Evolutionary conservation across 2,888 invertebrate species (phyloP), one percentile per base, ranked within the genome.

Genomic region (Brenthis ino): DNA sequence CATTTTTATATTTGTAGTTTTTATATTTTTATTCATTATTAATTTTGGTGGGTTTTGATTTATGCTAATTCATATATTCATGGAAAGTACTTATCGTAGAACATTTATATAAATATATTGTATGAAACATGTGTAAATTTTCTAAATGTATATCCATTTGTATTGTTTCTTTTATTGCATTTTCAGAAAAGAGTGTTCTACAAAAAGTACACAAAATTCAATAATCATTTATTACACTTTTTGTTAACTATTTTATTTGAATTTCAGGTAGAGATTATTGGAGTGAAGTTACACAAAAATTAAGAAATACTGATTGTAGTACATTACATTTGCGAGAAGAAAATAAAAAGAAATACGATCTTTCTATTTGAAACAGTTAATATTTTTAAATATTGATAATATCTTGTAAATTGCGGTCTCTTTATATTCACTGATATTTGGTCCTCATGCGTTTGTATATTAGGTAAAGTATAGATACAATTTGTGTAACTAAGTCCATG

Each of bases 401-500:
- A 43, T 8, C 1, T 43, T 43, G 37, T 11, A 43, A 43, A 43
- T 43, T 43, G 11, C 37, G 1, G 37, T 43, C 37, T 43, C 1
- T 43, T 43, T 43, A 43, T 8, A 43, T 43, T 43, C 37, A 43
- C 37, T 43, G 11, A 43, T 43, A 43, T 43, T 43, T 43, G 2
- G 0, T 37, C 37, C 37, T 43, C 37, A 43, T 33, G 28, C 50
- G 60, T 28, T 16, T 50, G 60, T 60, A 60, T n/a, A n/a, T 11
- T 60, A 24, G 64, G n/a, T 61, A 55, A 61, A 67, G 13, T 67
- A 57, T 73, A 71, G 71, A 68, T 66, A 71, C 70, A 70, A 66
- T 71, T 80, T 83, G 78, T 80, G 76, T 79, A 82, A 80, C 53
- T 67, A 61, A 60, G 60, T 81, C 82, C 80, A 73, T 78, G 74